phyloP scores from a whole-genome alignment of 2,113 vertebrate species.

The Ondatra zibethicus region DNA sequence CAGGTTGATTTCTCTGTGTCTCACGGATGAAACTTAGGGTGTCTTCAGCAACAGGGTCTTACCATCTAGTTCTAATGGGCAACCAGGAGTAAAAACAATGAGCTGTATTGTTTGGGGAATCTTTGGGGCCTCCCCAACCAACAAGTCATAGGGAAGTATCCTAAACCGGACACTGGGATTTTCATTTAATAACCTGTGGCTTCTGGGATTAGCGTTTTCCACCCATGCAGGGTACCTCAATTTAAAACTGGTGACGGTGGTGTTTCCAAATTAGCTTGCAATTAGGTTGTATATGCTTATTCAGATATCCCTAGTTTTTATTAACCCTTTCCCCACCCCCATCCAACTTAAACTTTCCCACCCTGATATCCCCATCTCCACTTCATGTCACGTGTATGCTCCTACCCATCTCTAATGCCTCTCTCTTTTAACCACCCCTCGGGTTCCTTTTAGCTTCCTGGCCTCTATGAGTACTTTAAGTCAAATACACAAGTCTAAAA shows the following conservation, averaged over 20 bases:
- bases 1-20: not conserved
- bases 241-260: not conserved
- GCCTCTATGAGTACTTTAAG: not conserved
- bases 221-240: not conserved
- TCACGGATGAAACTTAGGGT: not conserved
- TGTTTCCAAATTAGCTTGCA: not conserved
- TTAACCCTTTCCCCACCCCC: not conserved
- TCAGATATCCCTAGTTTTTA: not conserved
- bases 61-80: not conserved
- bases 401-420: not conserved
- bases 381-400: not conserved
- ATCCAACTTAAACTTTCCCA: not conserved
- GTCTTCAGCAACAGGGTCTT: not conserved
- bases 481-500: not conserved
- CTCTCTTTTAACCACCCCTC: not conserved
- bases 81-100: not conserved
- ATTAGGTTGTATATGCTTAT: not conserved
- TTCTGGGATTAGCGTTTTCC: not conserved
- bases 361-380: not conserved
- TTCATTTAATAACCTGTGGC: not conserved
- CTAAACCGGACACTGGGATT: not conserved
- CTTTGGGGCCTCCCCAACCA: not conserved
- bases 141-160: not conserved
- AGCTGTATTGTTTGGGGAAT: not conserved
- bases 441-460: not conserved